A percentile compares a stretch with the other conserved stretches of the same genome.
Evolutionary conservation across 2,888 invertebrate species (phyloP).

Genomic region (Notodonta ziczac): DNA sequence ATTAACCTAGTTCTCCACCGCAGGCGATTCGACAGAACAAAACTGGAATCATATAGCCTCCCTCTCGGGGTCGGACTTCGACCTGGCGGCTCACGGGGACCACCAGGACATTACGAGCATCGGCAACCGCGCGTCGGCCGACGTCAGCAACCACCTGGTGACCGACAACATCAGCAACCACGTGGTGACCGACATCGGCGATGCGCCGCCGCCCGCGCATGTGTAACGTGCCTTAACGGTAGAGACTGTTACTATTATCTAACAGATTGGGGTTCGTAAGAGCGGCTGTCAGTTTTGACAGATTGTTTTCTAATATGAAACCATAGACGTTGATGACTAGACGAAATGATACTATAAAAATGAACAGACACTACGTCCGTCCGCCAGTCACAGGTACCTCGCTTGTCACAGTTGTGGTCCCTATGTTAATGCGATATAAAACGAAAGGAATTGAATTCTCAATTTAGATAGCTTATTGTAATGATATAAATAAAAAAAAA

Average conservation of each 20-base stretch:
- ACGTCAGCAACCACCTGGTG: slow-evolving; percentile 42
- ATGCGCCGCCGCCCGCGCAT: slow-evolving; percentile 56
- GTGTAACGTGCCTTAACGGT: slow-evolving; percentile 44
- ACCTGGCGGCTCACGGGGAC: slow-evolving; percentile 84
- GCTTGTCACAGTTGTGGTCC: no score
- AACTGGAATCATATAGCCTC: slow-evolving; percentile 83
- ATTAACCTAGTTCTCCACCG: neutral
- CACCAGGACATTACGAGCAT: slow-evolving; percentile 59
- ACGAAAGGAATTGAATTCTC: no score
- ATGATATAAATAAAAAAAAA: no score
- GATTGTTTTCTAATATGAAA: no score
- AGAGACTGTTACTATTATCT: neutral
- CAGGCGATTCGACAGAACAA: slow-evolving; percentile 58
- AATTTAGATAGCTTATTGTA: no score
- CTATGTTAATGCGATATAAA: no score
- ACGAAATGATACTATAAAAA: no score
- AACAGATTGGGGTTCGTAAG: neutral
- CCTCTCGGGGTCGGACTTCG: slow-evolving; percentile 87
- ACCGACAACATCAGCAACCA: slow-evolving; percentile 10
- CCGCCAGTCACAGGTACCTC: no score
- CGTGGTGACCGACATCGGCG: slow-evolving; percentile 22
- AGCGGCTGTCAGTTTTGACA: neutral
- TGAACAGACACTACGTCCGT: no score
- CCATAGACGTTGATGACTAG: no score
- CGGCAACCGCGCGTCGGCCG: slow-evolving; percentile 38